Evolutionary conservation across 1,140 invertebrate genomes (phyloP).

Genomic region (Eciton burchellii): DNA sequence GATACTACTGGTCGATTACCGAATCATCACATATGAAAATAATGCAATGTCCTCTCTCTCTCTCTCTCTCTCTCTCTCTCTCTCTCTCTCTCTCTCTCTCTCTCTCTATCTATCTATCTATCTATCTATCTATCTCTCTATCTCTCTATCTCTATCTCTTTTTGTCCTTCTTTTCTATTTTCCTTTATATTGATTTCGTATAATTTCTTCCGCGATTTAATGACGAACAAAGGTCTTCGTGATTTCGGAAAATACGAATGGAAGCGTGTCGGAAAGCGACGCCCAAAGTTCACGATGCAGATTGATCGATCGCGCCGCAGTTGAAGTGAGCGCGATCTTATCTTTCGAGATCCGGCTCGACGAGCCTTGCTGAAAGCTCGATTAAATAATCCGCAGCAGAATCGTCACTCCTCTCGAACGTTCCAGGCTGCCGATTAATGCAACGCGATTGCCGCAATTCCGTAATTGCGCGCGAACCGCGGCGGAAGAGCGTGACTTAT

Average conservation of each 20-base stretch:
- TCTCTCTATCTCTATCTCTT: no score
- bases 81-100: no score
- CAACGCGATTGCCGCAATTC: conserved; percentile 35
- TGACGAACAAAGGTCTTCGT: neutral
- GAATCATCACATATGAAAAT: neutral
- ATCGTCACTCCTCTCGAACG: conserved; percentile 40
- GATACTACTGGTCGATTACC: neutral
- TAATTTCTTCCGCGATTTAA: no score
- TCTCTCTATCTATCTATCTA: no score
- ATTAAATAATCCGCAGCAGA: conserved; percentile 20
- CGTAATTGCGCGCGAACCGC: conserved; percentile 18
- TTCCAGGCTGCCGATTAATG: conserved; percentile 53
- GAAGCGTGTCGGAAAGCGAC: neutral
- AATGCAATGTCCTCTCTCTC: no score
- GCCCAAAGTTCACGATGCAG: neutral
- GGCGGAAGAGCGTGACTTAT: neutral
- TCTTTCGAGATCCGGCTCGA: conserved; percentile 1
- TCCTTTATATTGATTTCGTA: no score
- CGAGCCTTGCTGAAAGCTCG: conserved; percentile 1
- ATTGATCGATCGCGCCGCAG: conserved; percentile 15
- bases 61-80: no score
- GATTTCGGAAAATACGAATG: neutral
- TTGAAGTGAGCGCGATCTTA: conserved; percentile 12
- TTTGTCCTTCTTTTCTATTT: no score
- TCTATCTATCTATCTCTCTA: no score